Conservation (phyloP, 1,140 invertebrate genomes). For the Babylonia areolata region DNA sequence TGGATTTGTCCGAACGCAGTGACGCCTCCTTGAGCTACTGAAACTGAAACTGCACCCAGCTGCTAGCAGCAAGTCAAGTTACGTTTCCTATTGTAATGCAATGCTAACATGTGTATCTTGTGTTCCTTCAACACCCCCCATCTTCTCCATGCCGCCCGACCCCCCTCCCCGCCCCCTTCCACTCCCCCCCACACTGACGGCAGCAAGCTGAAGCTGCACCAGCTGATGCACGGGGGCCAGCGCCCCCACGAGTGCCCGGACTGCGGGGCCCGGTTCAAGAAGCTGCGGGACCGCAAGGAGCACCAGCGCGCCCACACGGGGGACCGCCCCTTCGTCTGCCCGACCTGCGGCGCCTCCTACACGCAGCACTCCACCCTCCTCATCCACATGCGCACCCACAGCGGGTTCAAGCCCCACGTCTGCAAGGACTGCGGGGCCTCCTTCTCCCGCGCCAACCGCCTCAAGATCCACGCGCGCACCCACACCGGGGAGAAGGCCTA, state of each 20-base stretch:
- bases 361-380: conserved; percentile 63
- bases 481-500: conserved; percentile 39
- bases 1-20: too few species aligned
- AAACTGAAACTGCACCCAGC: too few species aligned
- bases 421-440: conserved; percentile 34
- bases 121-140: too few species aligned
- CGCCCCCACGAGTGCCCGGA: not conserved
- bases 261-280: conserved; percentile 32
- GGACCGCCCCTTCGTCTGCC: conserved; percentile 45
- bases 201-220: not conserved
- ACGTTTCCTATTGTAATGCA: too few species aligned
- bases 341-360: conserved; percentile 45
- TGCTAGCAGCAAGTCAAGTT: too few species aligned
- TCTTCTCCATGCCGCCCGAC: too few species aligned
- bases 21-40: too few species aligned
- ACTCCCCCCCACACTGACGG: not conserved
- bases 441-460: not conserved
- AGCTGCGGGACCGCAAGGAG: conserved; percentile 40
- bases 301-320: conserved; percentile 49
- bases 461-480: conserved; percentile 32
- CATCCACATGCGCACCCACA: conserved; percentile 53
- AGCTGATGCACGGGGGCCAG: not conserved
- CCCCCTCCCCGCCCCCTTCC: too few species aligned
- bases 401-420: conserved; percentile 34
- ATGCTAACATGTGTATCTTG: too few species aligned